Conservation (phyloP, 2,797 vertebrate species). For the Dipus sagitta region DNA sequence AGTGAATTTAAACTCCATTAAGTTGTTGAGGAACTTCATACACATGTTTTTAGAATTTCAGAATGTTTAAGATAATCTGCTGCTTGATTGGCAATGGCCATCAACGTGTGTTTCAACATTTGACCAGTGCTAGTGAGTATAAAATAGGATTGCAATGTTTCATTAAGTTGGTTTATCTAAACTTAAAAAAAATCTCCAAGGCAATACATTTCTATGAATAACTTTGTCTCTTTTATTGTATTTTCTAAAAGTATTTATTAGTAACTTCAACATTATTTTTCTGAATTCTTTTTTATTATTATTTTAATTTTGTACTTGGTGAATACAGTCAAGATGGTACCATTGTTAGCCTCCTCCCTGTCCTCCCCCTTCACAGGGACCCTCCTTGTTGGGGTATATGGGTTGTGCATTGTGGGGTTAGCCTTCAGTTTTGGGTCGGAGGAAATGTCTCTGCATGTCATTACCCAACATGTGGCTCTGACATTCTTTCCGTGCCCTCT, state of each 20-base stretch:
- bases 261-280: neutral
- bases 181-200: neutral
- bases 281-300: neutral
- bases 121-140: neutral
- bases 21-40: neutral
- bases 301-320: too few species aligned
- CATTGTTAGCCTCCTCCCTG: too few species aligned
- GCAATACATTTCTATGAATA: neutral
- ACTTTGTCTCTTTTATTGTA: neutral
- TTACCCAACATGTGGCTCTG: too few species aligned
- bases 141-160: neutral
- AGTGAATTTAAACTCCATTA: neutral
- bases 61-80: neutral
- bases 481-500: too few species aligned
- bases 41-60: neutral
- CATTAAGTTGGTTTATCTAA: neutral
- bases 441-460: too few species aligned
- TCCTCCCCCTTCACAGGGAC: too few species aligned
- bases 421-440: too few species aligned
- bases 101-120: slow-evolving; percentile 22
- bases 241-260: neutral
- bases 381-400: too few species aligned
- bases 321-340: too few species aligned
- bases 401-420: too few species aligned
- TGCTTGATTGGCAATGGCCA: slow-evolving; percentile 3